Conservation (phyloP, 1,140 invertebrate genomes). For the Glossosoma conforme region DNA sequence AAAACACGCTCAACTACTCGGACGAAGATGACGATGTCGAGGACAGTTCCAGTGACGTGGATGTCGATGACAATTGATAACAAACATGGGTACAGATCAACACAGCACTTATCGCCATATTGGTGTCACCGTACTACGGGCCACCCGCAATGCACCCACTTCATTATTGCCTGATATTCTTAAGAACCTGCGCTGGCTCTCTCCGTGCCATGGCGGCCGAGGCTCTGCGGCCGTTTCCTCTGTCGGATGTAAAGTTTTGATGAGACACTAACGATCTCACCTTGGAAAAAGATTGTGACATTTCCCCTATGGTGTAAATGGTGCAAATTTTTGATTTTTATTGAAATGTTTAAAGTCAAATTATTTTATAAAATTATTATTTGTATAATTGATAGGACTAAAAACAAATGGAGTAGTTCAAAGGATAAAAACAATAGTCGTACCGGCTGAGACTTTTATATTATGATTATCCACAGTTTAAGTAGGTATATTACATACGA, state of each 20-base stretch:
- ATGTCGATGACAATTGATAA: slow-evolving; percentile 21
- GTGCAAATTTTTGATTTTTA: slow-evolving; percentile 19
- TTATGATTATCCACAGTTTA: slow-evolving; percentile 2
- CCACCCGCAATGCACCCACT: slow-evolving; percentile 23
- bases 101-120: slow-evolving; percentile 26
- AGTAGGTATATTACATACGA: slow-evolving; percentile 1
- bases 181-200: slow-evolving; percentile 23
- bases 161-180: slow-evolving; percentile 20
- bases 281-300: slow-evolving; percentile 9
- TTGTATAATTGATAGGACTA: slow-evolving; percentile 7
- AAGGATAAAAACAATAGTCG: neutral
- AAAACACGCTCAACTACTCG: slow-evolving; percentile 13
- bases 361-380: slow-evolving; percentile 22
- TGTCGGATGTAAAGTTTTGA: slow-evolving; percentile 2
- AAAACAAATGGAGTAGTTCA: neutral
- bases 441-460: neutral
- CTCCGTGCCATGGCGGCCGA: slow-evolving; percentile 25
- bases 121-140: slow-evolving; percentile 9
- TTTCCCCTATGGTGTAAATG: slow-evolving; percentile 8
- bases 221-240: slow-evolving; percentile 4
- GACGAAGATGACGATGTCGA: slow-evolving; percentile 24
- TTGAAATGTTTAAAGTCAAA: slow-evolving; percentile 18
- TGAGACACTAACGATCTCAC: neutral
- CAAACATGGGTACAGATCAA: neutral
- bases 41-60: slow-evolving; percentile 29